A percentile compares a stretch with the other conserved stretches of the same genome.
phyloP scores from a whole-genome alignment of 2,888 invertebrate genomes.

The Yponomeuta cagnagella region DNA sequence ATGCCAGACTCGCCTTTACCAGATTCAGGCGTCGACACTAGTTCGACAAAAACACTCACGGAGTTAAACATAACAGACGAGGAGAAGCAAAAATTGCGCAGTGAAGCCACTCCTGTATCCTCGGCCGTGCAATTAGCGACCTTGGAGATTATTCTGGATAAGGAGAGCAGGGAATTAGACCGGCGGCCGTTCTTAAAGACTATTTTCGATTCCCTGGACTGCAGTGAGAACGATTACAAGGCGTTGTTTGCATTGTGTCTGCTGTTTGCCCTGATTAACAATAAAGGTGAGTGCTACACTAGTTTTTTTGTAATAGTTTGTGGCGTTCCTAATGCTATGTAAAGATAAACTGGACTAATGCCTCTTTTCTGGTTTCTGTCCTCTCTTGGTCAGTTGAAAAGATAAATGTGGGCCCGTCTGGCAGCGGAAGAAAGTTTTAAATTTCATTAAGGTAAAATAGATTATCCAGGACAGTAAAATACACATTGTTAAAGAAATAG shows the following conservation, averaged over 20 bases:
- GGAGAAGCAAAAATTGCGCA: constrained; percentile 85
- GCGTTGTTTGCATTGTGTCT: constrained; percentile 93
- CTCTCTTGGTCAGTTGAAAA: too few species aligned
- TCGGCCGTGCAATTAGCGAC: constrained; percentile 34
- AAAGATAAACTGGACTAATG: background rate
- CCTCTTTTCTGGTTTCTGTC: background rate
- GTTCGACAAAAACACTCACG: constrained; percentile 50
- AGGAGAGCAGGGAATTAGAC: constrained; percentile 60
- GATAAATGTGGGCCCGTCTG: too few species aligned
- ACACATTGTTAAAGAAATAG: too few species aligned
- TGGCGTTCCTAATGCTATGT: background rate
- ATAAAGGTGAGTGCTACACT: constrained; percentile 83
- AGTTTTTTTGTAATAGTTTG: background rate
- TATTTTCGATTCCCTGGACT: constrained; percentile 89
- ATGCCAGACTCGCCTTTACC: constrained; percentile 70
- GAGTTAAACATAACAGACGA: constrained; percentile 93
- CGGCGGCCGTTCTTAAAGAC: constrained; percentile 91
- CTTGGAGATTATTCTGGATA: constrained; percentile 50
- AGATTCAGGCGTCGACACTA: constrained; percentile 61
- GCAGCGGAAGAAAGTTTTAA: too few species aligned
- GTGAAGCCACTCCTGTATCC: constrained; percentile 30
- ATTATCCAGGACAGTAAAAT: too few species aligned
- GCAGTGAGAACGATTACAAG: constrained; percentile 95
- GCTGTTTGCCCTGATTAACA: constrained; percentile 94
- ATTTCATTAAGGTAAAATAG: too few species aligned